Evolutionary conservation across 2,888 invertebrate species (phyloP).

Genomic region (Aspidiotus destructor): DNA sequence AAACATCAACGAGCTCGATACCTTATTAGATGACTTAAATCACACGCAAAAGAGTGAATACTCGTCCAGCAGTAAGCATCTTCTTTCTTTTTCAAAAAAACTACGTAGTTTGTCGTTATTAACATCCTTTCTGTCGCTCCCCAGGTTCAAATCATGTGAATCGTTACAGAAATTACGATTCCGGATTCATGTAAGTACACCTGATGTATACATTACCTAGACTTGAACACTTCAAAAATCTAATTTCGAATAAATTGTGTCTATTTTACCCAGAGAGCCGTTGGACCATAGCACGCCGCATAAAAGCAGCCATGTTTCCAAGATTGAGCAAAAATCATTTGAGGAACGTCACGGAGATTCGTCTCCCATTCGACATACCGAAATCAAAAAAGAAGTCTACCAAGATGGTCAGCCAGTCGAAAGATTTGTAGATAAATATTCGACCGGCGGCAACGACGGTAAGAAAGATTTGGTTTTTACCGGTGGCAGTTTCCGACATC

Average conservation of each 20-base stretch:
- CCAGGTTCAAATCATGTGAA: conserved; percentile 23
- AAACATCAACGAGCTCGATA: conserved; percentile 66
- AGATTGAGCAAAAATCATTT: conserved; percentile 35
- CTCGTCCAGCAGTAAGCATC: conserved; percentile 27
- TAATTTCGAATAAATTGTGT: background rate
- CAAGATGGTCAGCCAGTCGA: conserved; percentile 22
- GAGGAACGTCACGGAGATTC: conserved; percentile 37
- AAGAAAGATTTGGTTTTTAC: conserved; percentile 37
- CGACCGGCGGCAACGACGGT: conserved; percentile 5
- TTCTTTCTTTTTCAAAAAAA: background rate
- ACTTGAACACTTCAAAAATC: too few species aligned
- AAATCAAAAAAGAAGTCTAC: conserved; percentile 32
- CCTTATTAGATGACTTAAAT: conserved; percentile 58
- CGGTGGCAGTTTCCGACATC: conserved; percentile 34
- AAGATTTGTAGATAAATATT: conserved; percentile 19
- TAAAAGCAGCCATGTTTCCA: conserved; percentile 35
- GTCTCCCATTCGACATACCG: conserved; percentile 29
- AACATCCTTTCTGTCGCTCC: background rate
- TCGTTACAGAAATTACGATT: conserved; percentile 27
- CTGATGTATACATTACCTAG: background rate
- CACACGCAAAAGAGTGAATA: conserved; percentile 39
- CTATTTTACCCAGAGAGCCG: conserved; percentile 36
- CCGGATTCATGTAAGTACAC: conserved; percentile 26
- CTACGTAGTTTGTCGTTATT: background rate
- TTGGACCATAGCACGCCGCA: conserved; percentile 36